Evolutionary conservation across 2,797 vertebrate species (phyloP).

Genomic region (Columba guinea): DNA sequence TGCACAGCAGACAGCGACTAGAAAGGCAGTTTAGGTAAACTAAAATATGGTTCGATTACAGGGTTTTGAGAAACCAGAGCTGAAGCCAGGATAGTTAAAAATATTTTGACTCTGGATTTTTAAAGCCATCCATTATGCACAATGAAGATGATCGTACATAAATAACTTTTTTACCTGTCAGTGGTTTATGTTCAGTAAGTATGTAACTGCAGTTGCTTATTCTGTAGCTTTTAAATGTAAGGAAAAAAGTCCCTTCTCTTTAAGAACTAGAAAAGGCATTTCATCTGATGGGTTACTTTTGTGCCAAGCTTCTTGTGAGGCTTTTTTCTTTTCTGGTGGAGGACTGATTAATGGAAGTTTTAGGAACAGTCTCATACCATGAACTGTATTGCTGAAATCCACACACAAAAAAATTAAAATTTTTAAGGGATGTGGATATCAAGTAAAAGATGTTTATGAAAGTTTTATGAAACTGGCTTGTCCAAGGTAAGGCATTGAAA

Average conservation of each 20-base stretch:
- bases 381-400: not conserved
- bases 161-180: not conserved
- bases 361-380: not conserved
- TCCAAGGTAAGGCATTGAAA: not conserved
- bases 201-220: not conserved
- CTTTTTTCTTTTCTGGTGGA: not conserved
- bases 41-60: not conserved
- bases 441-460: not conserved
- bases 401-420: not conserved
- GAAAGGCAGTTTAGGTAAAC: not conserved
- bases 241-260: not conserved
- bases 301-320: not conserved
- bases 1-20: not conserved
- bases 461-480: not conserved
- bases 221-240: not conserved
- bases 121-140: not conserved
- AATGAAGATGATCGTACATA: not conserved
- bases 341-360: not conserved
- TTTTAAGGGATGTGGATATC: not conserved
- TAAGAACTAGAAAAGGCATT: not conserved
- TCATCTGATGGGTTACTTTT: not conserved
- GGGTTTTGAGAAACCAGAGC: not conserved
- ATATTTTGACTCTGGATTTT: not conserved
- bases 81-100: not conserved
- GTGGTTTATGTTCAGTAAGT: not conserved